These are phyloP conservation scores for Caretta caretta DNA, from an alignment of 2,113 vertebrate genomes.

Conservation along the genomic window DNA sequence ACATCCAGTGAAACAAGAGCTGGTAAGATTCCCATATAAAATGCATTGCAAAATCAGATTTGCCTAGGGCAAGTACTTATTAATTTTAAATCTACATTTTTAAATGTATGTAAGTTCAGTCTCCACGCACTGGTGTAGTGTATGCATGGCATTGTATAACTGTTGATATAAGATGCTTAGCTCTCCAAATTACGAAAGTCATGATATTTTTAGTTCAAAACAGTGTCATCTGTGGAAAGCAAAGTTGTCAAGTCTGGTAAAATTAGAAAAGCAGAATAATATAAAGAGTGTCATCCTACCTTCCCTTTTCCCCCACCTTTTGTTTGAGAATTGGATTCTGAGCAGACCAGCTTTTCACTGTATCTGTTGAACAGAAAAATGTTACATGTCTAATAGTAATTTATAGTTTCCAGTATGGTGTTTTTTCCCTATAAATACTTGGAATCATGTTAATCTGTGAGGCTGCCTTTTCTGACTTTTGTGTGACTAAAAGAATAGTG, in stretches of 20 bases:
- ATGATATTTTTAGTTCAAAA: conserved; percentile 24
- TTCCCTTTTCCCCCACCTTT: conserved; percentile 53
- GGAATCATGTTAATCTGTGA: conserved; percentile 78
- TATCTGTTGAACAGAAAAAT: conserved; percentile 69
- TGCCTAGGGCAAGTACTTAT: not conserved
- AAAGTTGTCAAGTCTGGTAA: conserved; percentile 28
- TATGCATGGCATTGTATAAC: not conserved
- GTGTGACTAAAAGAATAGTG: conserved; percentile 77
- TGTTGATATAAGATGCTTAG: not conserved
- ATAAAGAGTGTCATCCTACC: conserved; percentile 31
- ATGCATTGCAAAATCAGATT: not conserved
- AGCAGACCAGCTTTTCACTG: conserved; percentile 63
- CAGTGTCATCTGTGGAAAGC: conserved; percentile 34
- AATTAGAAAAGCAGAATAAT: conserved; percentile 27
- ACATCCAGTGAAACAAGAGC: conserved; percentile 94
- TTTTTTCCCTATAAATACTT: conserved; percentile 79
- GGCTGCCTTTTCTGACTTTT: conserved; percentile 72
- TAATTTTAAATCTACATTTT: not conserved
- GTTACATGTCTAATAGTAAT: conserved; percentile 74
- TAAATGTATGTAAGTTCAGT: not conserved
- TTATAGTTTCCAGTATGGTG: conserved; percentile 76
- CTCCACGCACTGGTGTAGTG: not conserved
- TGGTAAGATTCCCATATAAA: conserved; percentile 82
- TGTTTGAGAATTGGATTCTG: conserved; percentile 38
- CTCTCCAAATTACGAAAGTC: not conserved